Evolutionary conservation across 2,113 vertebrate species (phyloP).

Genomic region (Macaca fascicularis): DNA sequence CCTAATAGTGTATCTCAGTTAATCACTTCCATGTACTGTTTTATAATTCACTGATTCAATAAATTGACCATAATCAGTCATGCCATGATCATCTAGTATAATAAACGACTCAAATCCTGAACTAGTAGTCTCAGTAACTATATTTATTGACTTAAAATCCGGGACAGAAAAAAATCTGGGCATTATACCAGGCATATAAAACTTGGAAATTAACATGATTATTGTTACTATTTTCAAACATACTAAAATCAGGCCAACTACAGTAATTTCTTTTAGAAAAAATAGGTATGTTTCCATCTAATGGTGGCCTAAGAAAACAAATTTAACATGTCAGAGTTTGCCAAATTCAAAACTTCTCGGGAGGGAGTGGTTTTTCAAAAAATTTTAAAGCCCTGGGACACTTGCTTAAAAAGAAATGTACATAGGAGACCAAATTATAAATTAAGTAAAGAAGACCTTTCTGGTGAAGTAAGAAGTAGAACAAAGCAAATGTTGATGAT

Average conservation of each 20-base stretch:
- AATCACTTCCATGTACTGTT: conserved; percentile 80
- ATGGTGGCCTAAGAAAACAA: conserved; percentile 24
- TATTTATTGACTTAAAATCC: conserved; percentile 82
- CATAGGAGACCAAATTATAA: background rate
- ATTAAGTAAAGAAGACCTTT: background rate
- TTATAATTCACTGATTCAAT: conserved; percentile 84
- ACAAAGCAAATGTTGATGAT: background rate
- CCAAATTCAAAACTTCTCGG: conserved; percentile 23
- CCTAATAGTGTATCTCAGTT: conserved; percentile 80
- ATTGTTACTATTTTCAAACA: conserved; percentile 76
- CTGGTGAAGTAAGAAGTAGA: background rate
- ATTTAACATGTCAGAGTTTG: background rate
- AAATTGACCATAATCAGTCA: conserved; percentile 82
- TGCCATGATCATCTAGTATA: conserved; percentile 73
- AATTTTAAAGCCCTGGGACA: background rate
- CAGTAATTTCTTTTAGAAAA: conserved; percentile 27
- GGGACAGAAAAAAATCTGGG: conserved; percentile 68
- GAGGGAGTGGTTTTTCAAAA: background rate
- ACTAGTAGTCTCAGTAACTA: conserved; percentile 78
- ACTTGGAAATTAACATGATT: conserved; percentile 79
- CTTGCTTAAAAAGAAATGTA: background rate
- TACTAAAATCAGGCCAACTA: conserved; percentile 60
- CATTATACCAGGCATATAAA: conserved; percentile 75
- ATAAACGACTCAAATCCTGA: conserved; percentile 78
- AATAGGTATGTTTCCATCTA: conserved; percentile 35